Percentiles rank a stretch among this genome's conserved stretches.
phyloP scores from a whole-genome alignment of 1,140 invertebrate genomes.

The Lithobius niger region DNA sequence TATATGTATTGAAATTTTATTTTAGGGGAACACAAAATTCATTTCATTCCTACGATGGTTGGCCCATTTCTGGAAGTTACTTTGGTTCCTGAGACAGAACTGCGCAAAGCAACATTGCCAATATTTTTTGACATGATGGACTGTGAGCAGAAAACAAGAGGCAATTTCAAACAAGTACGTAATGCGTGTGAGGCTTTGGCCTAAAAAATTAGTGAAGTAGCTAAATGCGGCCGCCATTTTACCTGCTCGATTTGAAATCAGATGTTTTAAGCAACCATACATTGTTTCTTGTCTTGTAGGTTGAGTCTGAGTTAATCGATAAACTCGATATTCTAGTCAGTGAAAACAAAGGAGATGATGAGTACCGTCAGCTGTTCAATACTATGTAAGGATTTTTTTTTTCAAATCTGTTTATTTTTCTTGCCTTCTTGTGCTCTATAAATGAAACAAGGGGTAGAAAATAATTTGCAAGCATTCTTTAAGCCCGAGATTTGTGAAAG shows the following conservation, averaged over 20 bases:
- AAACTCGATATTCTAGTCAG: conserved; percentile 82
- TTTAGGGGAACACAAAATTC: conserved; percentile 59
- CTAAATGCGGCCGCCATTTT: background rate
- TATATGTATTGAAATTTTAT: conserved; percentile 8
- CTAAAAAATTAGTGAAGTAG: background rate
- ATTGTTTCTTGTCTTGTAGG: conserved; percentile 29
- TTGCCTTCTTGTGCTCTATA: too few relatives aligned
- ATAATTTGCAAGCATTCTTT: too few relatives aligned
- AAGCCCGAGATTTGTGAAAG: too few relatives aligned
- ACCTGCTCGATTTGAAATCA: too few relatives aligned
- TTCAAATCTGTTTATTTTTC: conserved; percentile 1
- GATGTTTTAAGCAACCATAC: conserved; percentile 8
- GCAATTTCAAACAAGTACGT: conserved; percentile 60
- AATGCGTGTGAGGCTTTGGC: background rate
- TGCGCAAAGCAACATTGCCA: conserved; percentile 78
- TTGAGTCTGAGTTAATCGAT: conserved; percentile 84
- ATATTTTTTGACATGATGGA: conserved; percentile 98
- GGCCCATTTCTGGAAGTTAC: conserved; percentile 89
- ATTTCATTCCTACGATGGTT: conserved; percentile 85
- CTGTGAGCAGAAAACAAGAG: conserved; percentile 65
- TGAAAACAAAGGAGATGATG: conserved; percentile 85
- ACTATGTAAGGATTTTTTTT: conserved; percentile 71
- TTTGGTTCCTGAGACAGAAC: conserved; percentile 69
- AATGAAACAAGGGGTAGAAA: too few relatives aligned
- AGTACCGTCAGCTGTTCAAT: conserved; percentile 79